Base-by-base conservation (phyloP, 2,888 invertebrate genomes). In the Hylaea fasciaria region DNA sequence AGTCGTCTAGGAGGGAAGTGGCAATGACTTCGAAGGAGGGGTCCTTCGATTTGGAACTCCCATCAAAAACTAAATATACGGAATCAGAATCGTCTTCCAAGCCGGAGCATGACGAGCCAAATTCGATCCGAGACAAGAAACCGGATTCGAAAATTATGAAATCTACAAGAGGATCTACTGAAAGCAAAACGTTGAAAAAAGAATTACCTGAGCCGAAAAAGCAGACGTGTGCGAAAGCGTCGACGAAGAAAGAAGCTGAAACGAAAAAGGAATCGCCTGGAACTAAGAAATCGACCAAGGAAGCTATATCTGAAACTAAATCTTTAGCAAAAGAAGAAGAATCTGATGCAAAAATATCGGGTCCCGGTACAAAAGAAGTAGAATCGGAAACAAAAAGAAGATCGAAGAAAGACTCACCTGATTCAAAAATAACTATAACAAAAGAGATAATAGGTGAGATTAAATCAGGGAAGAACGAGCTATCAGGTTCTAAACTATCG, bases 101-200 rank as follows among this genome's bases (percentile, higher is more conserved):
- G 14, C 0, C 12, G 2, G 57, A 63, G 29, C 5, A 32, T 49
- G 66, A 60, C 2, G 65, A 57, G 0, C 2, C 39, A 0, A 68
- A 65, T 53, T 16, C 37, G 47, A 48, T 37, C 28, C 52, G 22
- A 28, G 61, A 62, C 1, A 59, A 62, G 41, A 59, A 47, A 28
- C 49, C 48, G 9, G 55, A 59, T 17, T 62, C 62, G 10, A 61
- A 48, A 29, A n/a, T 32, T 12, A 16, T 37, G 28, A 56, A 29
- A 12, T 48, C 58, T 39, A 52, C 14, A n/a, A 57, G 44, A 48
- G 52, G 14, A 7, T 40, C 22, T 22, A 32, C 39, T 14, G 55
- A 60, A 28, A 44, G 14, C 14, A 61, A 44, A 37, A 2, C 35
- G 11, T 32, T 16, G 11, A 56, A 56, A 39, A 51, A 17, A 13